Base-by-base conservation (phyloP, 2,888 invertebrate species). In the Silvanus unidentatus region DNA sequence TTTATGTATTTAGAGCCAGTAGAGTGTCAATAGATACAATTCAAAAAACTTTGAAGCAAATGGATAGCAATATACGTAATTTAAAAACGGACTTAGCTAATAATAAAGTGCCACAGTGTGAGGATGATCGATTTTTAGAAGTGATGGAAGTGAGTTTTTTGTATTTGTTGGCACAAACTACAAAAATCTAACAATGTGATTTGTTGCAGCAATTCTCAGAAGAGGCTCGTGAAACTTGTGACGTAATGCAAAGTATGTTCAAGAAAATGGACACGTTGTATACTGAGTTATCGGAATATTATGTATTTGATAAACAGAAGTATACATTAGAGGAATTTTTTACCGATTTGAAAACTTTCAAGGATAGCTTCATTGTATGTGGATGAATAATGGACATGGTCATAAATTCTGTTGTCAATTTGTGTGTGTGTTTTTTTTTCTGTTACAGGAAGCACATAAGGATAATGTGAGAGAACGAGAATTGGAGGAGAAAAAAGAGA, bases 311-410 rank as follows among this genome's bases (percentile, higher is more conserved):
- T 65, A 82, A 86, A 5, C 85, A 84, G 53, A 98, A 98, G 70
- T 98, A 97, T 66, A 82, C 88, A 0, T 78, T 96, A 57, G 98
- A 98, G 64, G 97, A 98, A 68, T 94, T 98, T 76, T 96, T 98
- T 70, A 80, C 81, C 0, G 98, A 99, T 66, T 79, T 99, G 52
- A 96, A 95, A 73, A 85, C 85, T 0, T 99, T 99, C 70, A 95
- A 94, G 69, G 92, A 94, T 65, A 81, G 86, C 16, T 97, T 96
- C 68, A 74, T 82, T 66, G 88, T 88, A 65, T 80, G 79, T 75
- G 45, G 28, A n/a, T 28, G 12, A 14, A 28, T 32, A n/a, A n/a
- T n/a, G n/a, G n/a, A n/a, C n/a, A n/a, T n/a, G n/a, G n/a, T n/a
- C n/a, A n/a, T n/a, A n/a, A n/a, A n/a, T n/a, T n/a, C n/a, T n/a